phyloP scores from a whole-genome alignment of 2,797 vertebrate species.

The Fratercula arctica region DNA sequence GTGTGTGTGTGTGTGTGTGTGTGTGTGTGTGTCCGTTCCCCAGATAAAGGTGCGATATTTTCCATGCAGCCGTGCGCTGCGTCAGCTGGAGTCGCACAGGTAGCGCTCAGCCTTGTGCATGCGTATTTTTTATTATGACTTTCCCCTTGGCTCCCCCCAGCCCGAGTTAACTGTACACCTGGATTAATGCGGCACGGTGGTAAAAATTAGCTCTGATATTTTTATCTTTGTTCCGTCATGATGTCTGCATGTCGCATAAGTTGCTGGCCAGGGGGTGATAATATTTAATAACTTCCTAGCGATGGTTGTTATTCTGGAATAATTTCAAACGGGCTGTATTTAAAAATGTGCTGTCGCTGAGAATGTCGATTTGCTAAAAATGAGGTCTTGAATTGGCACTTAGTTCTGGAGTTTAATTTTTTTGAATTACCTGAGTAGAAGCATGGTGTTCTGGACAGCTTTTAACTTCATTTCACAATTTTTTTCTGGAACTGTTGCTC shows the following conservation, averaged over 20 bases:
- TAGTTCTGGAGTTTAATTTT: background rate
- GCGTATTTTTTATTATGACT: background rate
- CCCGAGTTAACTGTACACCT: background rate
- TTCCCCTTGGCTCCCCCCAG: background rate
- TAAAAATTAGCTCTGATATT: background rate
- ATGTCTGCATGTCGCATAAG: background rate
- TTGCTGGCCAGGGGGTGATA: background rate
- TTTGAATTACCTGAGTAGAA: background rate
- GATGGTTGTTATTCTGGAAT: background rate
- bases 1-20: background rate
- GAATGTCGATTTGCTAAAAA: background rate
- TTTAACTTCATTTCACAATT: slow-evolving; percentile 56
- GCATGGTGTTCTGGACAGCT: background rate
- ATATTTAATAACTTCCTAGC: slow-evolving; percentile 10
- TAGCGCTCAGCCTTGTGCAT: background rate
- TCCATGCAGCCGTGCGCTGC: background rate
- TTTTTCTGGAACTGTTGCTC: slow-evolving; percentile 43
- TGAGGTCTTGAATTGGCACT: background rate
- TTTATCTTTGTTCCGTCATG: background rate
- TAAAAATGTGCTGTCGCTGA: background rate
- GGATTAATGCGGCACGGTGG: background rate
- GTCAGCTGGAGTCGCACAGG: background rate
- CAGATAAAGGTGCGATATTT: background rate
- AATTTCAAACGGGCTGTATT: background rate
- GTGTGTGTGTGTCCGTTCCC: background rate